Evolutionary conservation across 1,140 invertebrate genomes (phyloP).

Genomic region (Caerostris darwini): DNA sequence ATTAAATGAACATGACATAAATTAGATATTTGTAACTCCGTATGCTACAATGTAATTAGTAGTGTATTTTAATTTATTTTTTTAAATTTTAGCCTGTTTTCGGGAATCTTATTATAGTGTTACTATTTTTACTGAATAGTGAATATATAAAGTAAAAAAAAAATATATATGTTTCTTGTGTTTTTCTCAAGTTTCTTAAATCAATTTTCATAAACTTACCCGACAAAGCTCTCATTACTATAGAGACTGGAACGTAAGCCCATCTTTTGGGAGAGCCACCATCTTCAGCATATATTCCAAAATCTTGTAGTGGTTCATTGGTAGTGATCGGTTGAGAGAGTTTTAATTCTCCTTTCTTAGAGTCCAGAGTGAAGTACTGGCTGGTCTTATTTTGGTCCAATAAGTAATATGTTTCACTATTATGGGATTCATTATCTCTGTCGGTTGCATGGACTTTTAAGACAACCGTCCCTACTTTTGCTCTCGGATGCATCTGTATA

Average conservation of each 20-base stretch:
- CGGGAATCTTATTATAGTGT: too few relatives aligned
- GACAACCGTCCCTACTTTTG: conserved; percentile 26
- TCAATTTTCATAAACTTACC: conserved; percentile 18
- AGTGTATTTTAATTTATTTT: too few relatives aligned
- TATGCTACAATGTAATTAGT: too few relatives aligned
- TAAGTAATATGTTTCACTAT: conserved; percentile 77
- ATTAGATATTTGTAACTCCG: too few relatives aligned
- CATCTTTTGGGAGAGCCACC: conserved; percentile 78
- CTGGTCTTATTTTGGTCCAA: conserved; percentile 59
- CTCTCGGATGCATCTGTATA: conserved; percentile 37
- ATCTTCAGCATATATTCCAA: conserved; percentile 77
- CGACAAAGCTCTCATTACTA: conserved; percentile 70
- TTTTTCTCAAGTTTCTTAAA: too few relatives aligned
- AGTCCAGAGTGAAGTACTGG: conserved; percentile 50
- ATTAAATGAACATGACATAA: too few relatives aligned
- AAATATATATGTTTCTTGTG: too few relatives aligned
- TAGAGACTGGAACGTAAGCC: conserved; percentile 52
- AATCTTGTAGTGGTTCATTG: not conserved
- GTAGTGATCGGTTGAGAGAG: conserved; percentile 39
- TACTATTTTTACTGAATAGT: too few relatives aligned
- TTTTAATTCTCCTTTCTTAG: conserved; percentile 40
- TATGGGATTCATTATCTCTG: conserved; percentile 66
- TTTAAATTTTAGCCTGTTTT: too few relatives aligned
- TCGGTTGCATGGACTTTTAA: conserved; percentile 70
- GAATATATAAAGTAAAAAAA: too few relatives aligned